Percentiles rank a stretch among this genome's conserved stretches.
Evolutionary conservation across 2,888 invertebrate species (phyloP).

Genomic region (Mythimna lalbum): DNA sequence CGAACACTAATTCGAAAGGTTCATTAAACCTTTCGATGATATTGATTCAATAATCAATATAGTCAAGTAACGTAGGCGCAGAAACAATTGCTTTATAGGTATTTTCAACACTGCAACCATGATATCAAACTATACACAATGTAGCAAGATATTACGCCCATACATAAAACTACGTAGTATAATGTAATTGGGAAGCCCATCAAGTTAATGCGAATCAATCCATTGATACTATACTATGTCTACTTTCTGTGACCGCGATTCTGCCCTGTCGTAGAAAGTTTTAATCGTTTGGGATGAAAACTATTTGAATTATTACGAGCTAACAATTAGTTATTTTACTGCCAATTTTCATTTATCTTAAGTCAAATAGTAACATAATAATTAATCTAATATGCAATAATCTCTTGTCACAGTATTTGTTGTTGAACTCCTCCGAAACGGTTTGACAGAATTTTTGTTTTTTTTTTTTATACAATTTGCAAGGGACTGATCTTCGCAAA

Average conservation of each 20-base stretch:
- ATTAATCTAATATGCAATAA: too few relatives aligned
- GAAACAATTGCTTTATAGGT: not conserved
- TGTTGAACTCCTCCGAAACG: too few relatives aligned
- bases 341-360: not conserved
- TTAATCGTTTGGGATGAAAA: not conserved
- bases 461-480: too few relatives aligned
- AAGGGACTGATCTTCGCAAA: too few relatives aligned
- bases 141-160: not conserved
- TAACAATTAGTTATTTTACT: not conserved
- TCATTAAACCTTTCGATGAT: too few relatives aligned
- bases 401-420: too few relatives aligned
- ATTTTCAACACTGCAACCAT: not conserved
- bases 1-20: too few relatives aligned
- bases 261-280: slow-evolving; percentile 1
- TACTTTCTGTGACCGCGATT: not conserved
- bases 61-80: too few relatives aligned
- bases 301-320: not conserved
- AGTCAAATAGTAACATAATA: too few relatives aligned
- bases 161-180: too few relatives aligned
- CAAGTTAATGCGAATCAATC: slow-evolving; percentile 1
- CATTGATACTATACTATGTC: not conserved
- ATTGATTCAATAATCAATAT: too few relatives aligned
- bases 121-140: not conserved
- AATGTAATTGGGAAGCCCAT: slow-evolving; percentile 6
- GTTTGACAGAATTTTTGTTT: too few relatives aligned